These are phyloP conservation scores for Pseudorhombus dupliciocellatus DNA, from an alignment of 2,113 vertebrate genomes.

Conservation along the genomic window DNA sequence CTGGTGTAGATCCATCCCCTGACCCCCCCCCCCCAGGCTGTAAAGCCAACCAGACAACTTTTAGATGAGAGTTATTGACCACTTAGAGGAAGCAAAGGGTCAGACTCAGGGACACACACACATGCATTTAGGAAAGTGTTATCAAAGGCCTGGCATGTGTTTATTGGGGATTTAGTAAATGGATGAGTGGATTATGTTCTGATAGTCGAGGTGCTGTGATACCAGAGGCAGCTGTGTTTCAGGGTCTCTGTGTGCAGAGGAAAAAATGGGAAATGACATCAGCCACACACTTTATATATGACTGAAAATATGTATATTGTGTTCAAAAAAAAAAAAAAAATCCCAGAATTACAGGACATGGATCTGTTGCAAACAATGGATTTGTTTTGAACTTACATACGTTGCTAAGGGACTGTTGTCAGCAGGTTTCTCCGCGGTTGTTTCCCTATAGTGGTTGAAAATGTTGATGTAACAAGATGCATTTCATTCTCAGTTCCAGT, in stretches of 20 bases:
- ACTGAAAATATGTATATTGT: neutral
- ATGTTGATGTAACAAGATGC: no score
- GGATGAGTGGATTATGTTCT: conserved; percentile 54
- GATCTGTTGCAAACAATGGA: conserved; percentile 9
- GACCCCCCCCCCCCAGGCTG: conserved; percentile 14
- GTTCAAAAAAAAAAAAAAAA: conserved; percentile 5
- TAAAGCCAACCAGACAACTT: conserved; percentile 56
- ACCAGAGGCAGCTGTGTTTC: conserved; percentile 41
- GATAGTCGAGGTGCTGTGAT: conserved; percentile 37
- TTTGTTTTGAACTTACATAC: neutral
- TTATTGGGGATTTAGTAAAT: conserved; percentile 59
- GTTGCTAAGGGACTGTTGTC: no score
- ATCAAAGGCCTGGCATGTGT: conserved; percentile 48
- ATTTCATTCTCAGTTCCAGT: no score
- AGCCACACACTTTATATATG: neutral
- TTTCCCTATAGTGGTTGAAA: neutral
- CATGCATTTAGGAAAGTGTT: conserved; percentile 61
- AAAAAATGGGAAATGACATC: neutral
- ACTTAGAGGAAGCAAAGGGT: conserved; percentile 66
- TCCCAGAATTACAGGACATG: neutral
- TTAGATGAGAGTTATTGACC: conserved; percentile 63
- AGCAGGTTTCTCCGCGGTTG: neutral
- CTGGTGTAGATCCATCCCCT: conserved; percentile 32
- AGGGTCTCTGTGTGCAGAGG: neutral
- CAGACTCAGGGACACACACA: conserved; percentile 31